phyloP scores from a whole-genome alignment of 2,797 vertebrate species.

The Pelochelys cantorii region DNA sequence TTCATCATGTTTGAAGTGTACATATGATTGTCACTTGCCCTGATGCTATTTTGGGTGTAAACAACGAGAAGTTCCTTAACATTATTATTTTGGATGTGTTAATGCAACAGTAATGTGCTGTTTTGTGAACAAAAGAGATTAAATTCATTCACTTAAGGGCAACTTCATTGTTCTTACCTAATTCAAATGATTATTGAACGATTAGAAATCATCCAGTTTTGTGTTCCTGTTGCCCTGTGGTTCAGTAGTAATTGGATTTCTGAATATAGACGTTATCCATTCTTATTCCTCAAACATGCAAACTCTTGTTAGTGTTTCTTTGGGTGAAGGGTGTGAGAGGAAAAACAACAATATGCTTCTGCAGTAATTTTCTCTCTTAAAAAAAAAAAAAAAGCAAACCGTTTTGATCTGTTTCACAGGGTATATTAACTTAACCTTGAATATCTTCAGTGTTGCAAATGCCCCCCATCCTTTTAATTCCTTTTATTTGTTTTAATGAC shows the following conservation, averaged over 20 bases:
- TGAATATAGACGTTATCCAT: constrained; percentile 26
- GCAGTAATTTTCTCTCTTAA: not conserved
- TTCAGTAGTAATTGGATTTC: constrained; percentile 35
- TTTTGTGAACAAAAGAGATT: constrained; percentile 56
- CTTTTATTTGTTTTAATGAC: constrained; percentile 75
- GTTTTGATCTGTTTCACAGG: constrained; percentile 19
- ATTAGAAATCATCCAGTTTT: constrained; percentile 33
- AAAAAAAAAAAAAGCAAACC: not conserved
- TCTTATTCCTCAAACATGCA: not conserved
- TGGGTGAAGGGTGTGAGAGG: constrained; percentile 21
- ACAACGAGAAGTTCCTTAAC: no score
- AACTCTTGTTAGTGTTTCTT: constrained; percentile 38
- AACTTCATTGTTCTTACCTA: constrained; percentile 19
- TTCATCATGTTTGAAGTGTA: constrained; percentile 53
- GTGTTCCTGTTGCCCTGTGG: constrained; percentile 45
- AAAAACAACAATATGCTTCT: constrained; percentile 2
- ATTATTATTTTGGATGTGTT: constrained; percentile 1
- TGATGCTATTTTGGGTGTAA: not conserved
- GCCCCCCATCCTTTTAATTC: constrained; percentile 65
- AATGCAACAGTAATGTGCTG: constrained; percentile 21
- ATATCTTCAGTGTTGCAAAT: constrained; percentile 31
- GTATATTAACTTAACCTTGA: constrained; percentile 67
- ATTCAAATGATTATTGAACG: constrained; percentile 23
- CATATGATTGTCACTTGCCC: not conserved
- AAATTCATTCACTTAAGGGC: constrained; percentile 58